These are phyloP conservation scores for Saturnia pavonia DNA, from an alignment of 2,888 invertebrate genomes.

Conservation along the genomic window DNA sequence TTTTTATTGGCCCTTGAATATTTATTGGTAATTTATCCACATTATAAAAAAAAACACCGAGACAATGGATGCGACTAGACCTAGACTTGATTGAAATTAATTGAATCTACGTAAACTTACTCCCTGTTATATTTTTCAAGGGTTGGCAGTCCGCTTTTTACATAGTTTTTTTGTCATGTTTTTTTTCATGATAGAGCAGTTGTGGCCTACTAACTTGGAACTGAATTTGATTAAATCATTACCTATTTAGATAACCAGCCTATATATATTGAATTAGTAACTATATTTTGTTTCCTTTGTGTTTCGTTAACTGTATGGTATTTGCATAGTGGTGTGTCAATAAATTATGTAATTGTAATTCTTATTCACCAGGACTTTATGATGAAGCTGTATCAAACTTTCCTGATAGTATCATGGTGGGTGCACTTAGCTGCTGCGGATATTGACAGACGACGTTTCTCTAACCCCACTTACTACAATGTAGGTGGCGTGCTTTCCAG, in stretches of 20 bases:
- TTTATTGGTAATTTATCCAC: neutral
- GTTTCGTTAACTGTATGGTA: neutral
- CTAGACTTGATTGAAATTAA: neutral
- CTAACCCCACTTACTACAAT: constrained; percentile 89
- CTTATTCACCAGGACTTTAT: constrained; percentile 23
- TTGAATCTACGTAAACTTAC: neutral
- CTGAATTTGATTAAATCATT: neutral
- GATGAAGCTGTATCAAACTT: constrained; percentile 43
- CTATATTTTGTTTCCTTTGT: neutral
- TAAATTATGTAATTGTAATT: neutral
- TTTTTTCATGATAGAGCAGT: neutral
- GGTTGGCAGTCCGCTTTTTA: too few species aligned
- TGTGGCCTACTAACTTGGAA: neutral
- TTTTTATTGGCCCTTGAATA: neutral
- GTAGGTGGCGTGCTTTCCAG: constrained; percentile 96
- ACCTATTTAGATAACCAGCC: neutral
- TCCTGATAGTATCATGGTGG: constrained; percentile 36
- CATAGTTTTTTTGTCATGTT: neutral
- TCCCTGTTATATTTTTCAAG: neutral
- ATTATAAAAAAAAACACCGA: neutral
- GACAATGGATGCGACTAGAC: neutral
- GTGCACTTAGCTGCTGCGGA: constrained; percentile 47
- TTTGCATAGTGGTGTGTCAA: neutral
- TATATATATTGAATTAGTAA: neutral
- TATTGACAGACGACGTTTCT: constrained; percentile 61